Base-by-base conservation (phyloP, 1,140 invertebrate species). In the Parapsyche elsis region DNA sequence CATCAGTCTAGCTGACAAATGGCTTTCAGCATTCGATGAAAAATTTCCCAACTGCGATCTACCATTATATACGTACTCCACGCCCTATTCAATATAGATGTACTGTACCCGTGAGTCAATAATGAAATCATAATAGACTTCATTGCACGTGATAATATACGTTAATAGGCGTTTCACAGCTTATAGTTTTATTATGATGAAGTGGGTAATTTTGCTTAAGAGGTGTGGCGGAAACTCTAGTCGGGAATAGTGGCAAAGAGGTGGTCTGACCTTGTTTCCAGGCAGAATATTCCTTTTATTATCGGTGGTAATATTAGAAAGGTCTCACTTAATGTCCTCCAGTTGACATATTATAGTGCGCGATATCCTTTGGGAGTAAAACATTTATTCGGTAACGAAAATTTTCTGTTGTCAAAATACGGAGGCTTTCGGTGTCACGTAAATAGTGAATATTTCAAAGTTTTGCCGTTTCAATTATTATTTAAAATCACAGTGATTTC, bases 1-100 rank as follows among this genome's bases (percentile, higher is more conserved):
- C 75, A 64, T 77, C 75, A 44, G 24, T 77, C 75, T 77, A 45
- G 75, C 75, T 77, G 75, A 77, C 75, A 77, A 77, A 77, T 77
- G 75, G 75, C 75, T 45, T 77, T 77, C 59, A 19, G 64, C 21
- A 64, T 45, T 61, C 19, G 74, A 24, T 74, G 71, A 74, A 49
- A 49, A 73, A 23, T 74, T 74, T 49, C n/a, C 16, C 49, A 12
- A 53, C 10, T 12, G 49, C 49, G 49, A 38, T 38, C 49, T 46
- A 12, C 12, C 49, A 16, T 10, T 53, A 12, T 4, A 53, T 12
- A 1, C 49, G n/a, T 46, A 12, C 45, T 46, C 12, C 12, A 7
- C 45, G 12, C 45, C 12, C 5, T 46, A 53, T 53, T 16, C 49
- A 16, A 53, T 53, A 53, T 53, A 53, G 21, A 67, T 67, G 12